Evolutionary conservation across 1,140 invertebrate species (phyloP), one percentile per base, ranked within the genome.

Genomic region (Drosophila setifemur): DNA sequence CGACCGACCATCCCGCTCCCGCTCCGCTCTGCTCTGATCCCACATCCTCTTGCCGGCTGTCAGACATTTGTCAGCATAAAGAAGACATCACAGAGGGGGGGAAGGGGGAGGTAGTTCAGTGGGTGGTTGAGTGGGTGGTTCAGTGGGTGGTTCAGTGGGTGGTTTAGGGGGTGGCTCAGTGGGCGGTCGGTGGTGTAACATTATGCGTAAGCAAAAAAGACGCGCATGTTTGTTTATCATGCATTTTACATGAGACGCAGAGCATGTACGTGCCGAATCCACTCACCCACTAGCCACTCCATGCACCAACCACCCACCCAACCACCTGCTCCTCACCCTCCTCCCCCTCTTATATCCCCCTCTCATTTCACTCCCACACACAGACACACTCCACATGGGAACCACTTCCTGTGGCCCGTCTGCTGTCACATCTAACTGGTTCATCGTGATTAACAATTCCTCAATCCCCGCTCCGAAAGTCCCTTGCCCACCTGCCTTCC

Each of bases 401-500:
- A 14, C n/a, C n/a, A 33, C 57, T 71, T 49, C 45, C 58, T 40
- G 29, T n/a, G n/a, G n/a, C 26, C 35, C 11, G 6, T 50, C 18
- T 64, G 11, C 57, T 67, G 54, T 64, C 54, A 72, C 44, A 67
- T 71, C 58, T 86, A 83, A 83, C 79, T 83, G 81, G 79, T 79
- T 86, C 79, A 83, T 83, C 81, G 75, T 85, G 79, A 85, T 83
- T 83, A 83, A 86, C 79, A 71, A 71, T 71, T 76, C 61, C 53
- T 35, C 39, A 29, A 29, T 28, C 39, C 18, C 44, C 26, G 25
- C 11, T 23, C 21, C 4, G 2, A 26, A 37, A 7, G 3, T n/a
- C 3, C 19, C 2, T 14, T 14, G 9, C n/a, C 61, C 55, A 25
- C 47, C 16, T 35, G 25, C 6, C 44, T 5, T 29, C 39, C 37